Evolutionary conservation across 2,888 invertebrate species (phyloP).

Genomic region (Eupithecia subfuscata): DNA sequence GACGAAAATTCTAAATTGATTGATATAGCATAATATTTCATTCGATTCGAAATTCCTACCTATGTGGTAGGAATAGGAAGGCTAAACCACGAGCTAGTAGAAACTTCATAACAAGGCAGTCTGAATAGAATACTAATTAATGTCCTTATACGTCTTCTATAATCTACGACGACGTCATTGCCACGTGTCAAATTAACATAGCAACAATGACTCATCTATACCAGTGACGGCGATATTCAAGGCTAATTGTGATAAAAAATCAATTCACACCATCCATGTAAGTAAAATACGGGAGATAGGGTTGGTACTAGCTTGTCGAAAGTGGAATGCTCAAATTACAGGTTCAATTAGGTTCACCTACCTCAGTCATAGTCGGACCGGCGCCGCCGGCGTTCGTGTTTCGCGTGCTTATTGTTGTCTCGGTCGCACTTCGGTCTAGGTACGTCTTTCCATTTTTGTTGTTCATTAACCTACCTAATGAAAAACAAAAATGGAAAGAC

Average conservation of each 20-base stretch:
- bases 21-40: background rate
- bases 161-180: background rate
- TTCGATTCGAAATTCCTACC: background rate
- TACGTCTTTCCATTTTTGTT: no score
- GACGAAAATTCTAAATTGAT: background rate
- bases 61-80: background rate
- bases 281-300: no score
- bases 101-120: background rate
- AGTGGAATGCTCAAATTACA: no score
- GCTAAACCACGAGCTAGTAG: background rate
- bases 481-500: no score
- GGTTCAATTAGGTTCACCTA: no score
- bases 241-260: slow-evolving; percentile 13
- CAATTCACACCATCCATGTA: background rate
- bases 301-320: no score
- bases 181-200: slow-evolving; percentile 1
- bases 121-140: background rate
- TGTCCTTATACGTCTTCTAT: background rate
- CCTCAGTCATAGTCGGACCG: no score
- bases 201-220: background rate
- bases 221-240: slow-evolving; percentile 18
- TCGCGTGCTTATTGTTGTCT: no score
- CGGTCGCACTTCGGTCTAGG: no score
- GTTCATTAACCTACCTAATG: no score
- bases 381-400: no score